Percentiles rank a stretch among this genome's conserved stretches.
These are phyloP conservation scores for Setipinna tenuifilis DNA, from an alignment of 2,797 vertebrate genomes.

Conservation along the genomic window DNA sequence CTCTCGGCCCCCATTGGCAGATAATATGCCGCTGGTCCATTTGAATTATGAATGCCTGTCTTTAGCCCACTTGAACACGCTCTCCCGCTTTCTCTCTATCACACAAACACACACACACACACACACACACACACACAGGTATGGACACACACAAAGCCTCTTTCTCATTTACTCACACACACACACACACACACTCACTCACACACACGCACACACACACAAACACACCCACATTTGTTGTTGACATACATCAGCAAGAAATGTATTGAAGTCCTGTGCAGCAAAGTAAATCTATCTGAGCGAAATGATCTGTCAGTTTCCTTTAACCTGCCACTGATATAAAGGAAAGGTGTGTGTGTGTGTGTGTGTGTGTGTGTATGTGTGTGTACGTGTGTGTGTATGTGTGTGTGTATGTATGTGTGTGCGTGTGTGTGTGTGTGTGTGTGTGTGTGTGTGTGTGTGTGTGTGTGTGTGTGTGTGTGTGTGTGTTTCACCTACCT, in stretches of 20 bases:
- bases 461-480: neutral
- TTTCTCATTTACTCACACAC: neutral
- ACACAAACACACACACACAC: neutral
- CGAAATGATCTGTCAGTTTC: constrained; percentile 24
- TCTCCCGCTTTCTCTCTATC: neutral
- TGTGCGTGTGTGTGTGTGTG: neutral
- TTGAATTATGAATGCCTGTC: constrained; percentile 46
- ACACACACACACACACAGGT: neutral
- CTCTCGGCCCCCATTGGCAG: neutral
- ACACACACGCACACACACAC: neutral
- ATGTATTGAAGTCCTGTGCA: constrained; percentile 33
- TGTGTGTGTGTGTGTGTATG: constrained; percentile 21
- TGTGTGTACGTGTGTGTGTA: constrained; percentile 10
- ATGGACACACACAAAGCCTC: constrained; percentile 2
- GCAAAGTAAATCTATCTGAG: constrained; percentile 35
- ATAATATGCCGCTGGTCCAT: neutral
- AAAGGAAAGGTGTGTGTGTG: constrained; percentile 31
- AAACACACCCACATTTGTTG: neutral
- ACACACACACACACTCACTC: neutral
- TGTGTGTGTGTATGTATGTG: constrained; percentile 12
- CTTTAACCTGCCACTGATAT: constrained; percentile 35
- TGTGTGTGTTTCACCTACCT: neutral
- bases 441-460: too few relatives aligned
- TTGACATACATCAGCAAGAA: constrained; percentile 49
- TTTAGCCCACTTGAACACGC: constrained; percentile 2